Evolutionary conservation across 2,888 invertebrate genomes (phyloP).

Genomic region (Disparrhopalites patrizii): DNA sequence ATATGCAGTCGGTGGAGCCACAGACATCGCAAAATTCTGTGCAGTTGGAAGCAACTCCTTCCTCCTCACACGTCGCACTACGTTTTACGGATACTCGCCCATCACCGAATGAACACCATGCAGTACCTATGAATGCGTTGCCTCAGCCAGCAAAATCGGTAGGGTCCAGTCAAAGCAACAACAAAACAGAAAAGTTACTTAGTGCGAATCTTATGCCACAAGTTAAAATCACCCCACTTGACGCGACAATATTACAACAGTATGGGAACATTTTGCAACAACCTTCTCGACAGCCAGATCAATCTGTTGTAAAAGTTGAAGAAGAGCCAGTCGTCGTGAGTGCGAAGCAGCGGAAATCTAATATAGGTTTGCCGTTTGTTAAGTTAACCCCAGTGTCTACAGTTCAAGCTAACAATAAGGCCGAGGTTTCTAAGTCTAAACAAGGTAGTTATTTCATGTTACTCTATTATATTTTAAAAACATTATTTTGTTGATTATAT

Average conservation of each 20-base stretch:
- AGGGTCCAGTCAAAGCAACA: not conserved
- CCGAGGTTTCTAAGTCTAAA: conserved; percentile 9
- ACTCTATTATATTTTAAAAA: too few species aligned
- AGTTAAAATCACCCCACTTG: conserved; percentile 19
- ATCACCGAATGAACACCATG: not conserved
- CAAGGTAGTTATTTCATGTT: conserved; percentile 14
- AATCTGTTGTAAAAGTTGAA: conserved; percentile 4
- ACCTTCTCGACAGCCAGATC: not conserved
- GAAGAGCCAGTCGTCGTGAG: not conserved
- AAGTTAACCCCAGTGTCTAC: conserved; percentile 6
- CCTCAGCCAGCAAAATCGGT: not conserved
- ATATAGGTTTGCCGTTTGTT: conserved; percentile 1
- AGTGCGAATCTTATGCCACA: conserved; percentile 13
- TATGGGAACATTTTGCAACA: conserved; percentile 12
- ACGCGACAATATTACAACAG: conserved; percentile 14
- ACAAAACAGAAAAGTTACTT: conserved; percentile 10
- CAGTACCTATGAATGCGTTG: not conserved
- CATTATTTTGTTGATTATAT: not conserved
- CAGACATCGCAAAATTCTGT: not conserved
- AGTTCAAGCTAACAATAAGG: not conserved
- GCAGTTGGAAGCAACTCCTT: not conserved
- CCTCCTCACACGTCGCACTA: not conserved
- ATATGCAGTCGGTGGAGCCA: not conserved
- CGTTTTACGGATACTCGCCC: not conserved
- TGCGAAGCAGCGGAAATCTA: not conserved